phyloP scores from a whole-genome alignment of 2,113 vertebrate genomes.

The Leucopsar rothschildi region DNA sequence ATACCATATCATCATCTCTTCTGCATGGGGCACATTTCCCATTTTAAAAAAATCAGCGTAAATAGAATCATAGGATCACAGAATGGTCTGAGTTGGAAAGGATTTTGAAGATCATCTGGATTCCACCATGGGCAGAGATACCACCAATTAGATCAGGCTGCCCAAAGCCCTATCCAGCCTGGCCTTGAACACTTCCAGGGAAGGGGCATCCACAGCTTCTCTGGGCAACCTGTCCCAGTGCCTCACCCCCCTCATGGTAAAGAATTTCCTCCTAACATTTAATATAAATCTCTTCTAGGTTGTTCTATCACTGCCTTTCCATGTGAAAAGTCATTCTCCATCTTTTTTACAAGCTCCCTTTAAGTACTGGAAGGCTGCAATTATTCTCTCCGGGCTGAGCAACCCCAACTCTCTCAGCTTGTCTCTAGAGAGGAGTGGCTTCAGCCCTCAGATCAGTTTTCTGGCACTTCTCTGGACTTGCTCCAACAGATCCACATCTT shows the following conservation, averaged over 20 bases:
- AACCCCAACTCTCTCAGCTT: background rate
- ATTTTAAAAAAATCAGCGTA: rapidly evolving
- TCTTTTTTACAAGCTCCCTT: background rate
- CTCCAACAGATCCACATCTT: background rate
- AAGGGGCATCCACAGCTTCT: background rate
- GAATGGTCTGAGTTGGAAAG: background rate
- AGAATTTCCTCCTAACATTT: background rate
- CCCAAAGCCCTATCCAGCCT: too few relatives aligned
- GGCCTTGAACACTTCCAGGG: background rate
- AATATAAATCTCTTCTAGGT: background rate
- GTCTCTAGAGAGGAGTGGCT: background rate
- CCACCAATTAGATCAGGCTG: background rate
- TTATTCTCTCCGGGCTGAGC: rapidly evolving
- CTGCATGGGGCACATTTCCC: background rate
- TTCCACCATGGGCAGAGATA: background rate
- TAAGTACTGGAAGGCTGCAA: background rate
- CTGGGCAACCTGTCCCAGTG: background rate
- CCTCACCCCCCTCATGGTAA: background rate
- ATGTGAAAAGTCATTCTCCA: background rate
- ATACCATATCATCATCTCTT: background rate
- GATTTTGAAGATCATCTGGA: background rate
- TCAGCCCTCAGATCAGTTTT: too few relatives aligned
- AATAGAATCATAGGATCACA: background rate
- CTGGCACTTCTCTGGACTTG: background rate
- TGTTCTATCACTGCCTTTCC: background rate